These are phyloP conservation scores for Heloderma charlesbogerti DNA, from an alignment of 2,113 vertebrate species.

Conservation along the genomic window DNA sequence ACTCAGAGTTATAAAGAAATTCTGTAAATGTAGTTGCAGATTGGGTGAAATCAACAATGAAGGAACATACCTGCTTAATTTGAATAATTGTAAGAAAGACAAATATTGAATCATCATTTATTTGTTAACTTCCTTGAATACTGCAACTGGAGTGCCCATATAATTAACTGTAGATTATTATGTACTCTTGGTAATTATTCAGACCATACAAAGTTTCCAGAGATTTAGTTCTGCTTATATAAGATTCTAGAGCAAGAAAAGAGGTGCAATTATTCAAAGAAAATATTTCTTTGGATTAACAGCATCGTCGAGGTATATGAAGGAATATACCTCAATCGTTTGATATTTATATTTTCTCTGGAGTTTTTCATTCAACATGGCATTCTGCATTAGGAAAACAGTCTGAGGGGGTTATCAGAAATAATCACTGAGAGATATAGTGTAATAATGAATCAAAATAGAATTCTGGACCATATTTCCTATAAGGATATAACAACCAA, in stretches of 20 bases:
- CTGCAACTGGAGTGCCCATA: background rate
- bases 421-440: conserved; percentile 1
- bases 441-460: conserved; percentile 1
- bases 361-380: background rate
- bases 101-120: background rate
- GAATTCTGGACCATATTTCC: conserved; percentile 16
- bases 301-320: too few species aligned
- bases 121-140: background rate
- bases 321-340: background rate
- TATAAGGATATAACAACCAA: background rate
- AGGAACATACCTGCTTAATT: background rate
- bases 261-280: too few species aligned
- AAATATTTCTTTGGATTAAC: background rate
- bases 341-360: background rate
- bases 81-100: background rate
- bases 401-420: background rate
- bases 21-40: background rate
- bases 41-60: background rate
- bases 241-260: background rate
- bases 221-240: background rate
- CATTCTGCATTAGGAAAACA: background rate
- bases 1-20: background rate
- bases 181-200: background rate
- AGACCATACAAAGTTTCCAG: background rate
- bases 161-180: background rate